Conservation (phyloP, 2,113 vertebrate genomes). For the Phrynocephalus versicolor region DNA sequence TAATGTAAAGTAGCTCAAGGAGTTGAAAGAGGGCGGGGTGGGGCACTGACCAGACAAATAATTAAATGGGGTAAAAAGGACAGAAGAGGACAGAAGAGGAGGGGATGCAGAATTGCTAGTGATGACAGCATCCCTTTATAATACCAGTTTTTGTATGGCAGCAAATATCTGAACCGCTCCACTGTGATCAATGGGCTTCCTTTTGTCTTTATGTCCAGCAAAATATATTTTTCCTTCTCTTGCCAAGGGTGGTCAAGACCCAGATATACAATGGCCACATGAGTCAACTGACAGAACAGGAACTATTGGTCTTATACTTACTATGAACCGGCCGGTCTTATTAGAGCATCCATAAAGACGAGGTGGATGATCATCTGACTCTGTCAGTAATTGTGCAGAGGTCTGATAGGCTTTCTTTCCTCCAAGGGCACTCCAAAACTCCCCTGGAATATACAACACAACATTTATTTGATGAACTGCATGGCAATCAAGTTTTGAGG, state of each 20-base stretch:
- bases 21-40: too few relatives aligned
- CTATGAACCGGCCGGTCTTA: slow-evolving; percentile 87
- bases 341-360: slow-evolving; percentile 91
- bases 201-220: not conserved
- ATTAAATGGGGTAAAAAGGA: not conserved
- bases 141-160: not conserved
- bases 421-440: slow-evolving; percentile 86
- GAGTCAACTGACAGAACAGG: slow-evolving; percentile 17
- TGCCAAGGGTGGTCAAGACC: not conserved
- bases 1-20: too few relatives aligned
- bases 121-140: not conserved
- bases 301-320: slow-evolving; percentile 70
- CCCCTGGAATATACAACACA: slow-evolving; percentile 71
- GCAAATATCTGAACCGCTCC: not conserved
- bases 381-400: slow-evolving; percentile 78
- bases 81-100: not conserved
- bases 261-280: slow-evolving; percentile 30
- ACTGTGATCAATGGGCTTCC: not conserved
- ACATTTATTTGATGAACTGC: slow-evolving; percentile 1
- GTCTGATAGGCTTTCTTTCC: slow-evolving; percentile 87
- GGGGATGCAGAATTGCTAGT: too few relatives aligned
- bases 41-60: too few relatives aligned
- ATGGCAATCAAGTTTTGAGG: not conserved
- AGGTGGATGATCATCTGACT: slow-evolving; percentile 74
- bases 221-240: not conserved